Percentiles rank a stretch among this genome's conserved stretches.
Evolutionary conservation across 2,797 vertebrate genomes (phyloP).

Genomic region (Mionectes olivaceus): DNA sequence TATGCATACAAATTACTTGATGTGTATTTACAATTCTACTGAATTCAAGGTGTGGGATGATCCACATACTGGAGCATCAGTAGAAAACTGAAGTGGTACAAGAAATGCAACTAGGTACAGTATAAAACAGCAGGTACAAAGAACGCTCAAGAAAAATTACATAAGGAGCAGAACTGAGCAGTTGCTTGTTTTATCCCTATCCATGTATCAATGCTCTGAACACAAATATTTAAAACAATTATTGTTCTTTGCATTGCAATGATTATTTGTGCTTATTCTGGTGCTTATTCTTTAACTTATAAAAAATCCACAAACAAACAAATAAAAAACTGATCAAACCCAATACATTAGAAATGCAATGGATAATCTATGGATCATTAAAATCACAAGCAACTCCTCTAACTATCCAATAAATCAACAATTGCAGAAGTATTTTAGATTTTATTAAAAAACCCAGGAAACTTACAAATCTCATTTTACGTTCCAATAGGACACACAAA

Average conservation of each 20-base stretch:
- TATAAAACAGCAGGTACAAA: background rate
- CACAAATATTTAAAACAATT: background rate
- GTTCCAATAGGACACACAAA: background rate
- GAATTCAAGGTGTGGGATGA: background rate
- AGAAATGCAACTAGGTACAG: background rate
- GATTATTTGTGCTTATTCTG: background rate
- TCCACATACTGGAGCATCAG: background rate
- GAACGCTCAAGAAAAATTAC: background rate
- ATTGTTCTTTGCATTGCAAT: background rate
- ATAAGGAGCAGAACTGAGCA: background rate
- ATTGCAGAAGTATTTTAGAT: conserved; percentile 3
- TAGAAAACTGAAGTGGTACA: background rate
- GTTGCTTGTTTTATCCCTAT: background rate
- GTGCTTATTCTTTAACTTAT: no score
- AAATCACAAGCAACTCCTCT: conserved; percentile 2
- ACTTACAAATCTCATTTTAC: conserved; percentile 29
- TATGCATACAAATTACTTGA: background rate
- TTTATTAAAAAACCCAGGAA: conserved; percentile 43
- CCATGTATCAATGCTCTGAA: background rate
- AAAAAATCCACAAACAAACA: background rate
- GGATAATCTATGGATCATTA: conserved; percentile 24
- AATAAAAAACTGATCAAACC: background rate
- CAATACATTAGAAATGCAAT: background rate
- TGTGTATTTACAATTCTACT: background rate
- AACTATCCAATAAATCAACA: conserved; percentile 25